These are phyloP conservation scores for Enteromius fasciolatus DNA, from an alignment of 2,797 vertebrate genomes.

Conservation along the genomic window DNA sequence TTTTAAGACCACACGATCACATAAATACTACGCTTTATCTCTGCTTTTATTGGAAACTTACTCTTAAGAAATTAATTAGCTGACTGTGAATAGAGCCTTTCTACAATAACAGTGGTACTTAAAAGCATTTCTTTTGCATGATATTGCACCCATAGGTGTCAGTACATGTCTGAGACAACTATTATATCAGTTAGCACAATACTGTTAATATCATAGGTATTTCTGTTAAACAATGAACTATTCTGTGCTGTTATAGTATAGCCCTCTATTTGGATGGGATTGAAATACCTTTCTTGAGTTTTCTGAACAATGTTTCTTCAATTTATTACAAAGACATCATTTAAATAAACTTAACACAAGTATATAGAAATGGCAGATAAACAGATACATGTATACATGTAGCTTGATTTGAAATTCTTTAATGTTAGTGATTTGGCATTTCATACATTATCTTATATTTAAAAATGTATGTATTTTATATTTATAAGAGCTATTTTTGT, in stretches of 20 bases:
- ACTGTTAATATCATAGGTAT: neutral
- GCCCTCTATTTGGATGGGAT: neutral
- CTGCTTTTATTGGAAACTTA: neutral
- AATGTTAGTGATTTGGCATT: neutral
- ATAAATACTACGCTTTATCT: neutral
- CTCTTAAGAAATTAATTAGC: neutral
- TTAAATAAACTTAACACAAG: neutral
- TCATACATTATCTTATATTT: neutral
- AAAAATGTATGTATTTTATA: neutral
- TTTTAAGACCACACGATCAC: neutral
- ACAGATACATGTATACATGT: neutral
- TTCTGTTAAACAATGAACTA: neutral
- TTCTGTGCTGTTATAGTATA: neutral
- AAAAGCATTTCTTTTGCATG: neutral
- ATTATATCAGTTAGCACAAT: neutral
- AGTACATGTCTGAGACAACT: neutral
- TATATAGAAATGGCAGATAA: neutral
- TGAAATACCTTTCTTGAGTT: neutral
- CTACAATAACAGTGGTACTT: neutral
- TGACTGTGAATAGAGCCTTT: neutral
- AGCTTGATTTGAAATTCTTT: neutral
- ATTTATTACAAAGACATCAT: neutral
- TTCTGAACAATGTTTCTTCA: neutral
- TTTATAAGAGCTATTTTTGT: neutral
- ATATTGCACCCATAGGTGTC: neutral